phyloP scores from a whole-genome alignment of 2,113 vertebrate species.

The Microcebus murinus region DNA sequence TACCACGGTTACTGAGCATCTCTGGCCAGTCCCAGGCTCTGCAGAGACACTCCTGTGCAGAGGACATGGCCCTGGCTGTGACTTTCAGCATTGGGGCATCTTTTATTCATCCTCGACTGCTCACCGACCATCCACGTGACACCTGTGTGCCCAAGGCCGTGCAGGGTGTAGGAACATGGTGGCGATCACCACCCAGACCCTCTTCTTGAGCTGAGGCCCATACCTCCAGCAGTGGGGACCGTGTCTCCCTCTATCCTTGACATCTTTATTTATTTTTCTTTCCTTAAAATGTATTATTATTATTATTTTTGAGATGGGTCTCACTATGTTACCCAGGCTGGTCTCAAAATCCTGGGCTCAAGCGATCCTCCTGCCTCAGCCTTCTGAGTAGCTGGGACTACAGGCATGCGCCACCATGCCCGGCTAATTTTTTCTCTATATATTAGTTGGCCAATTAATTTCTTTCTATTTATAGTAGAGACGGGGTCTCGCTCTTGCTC shows the following conservation, averaged over 20 bases:
- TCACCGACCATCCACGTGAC: background rate
- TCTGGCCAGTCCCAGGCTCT: background rate
- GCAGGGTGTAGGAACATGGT: background rate
- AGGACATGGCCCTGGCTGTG: background rate
- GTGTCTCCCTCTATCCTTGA: background rate
- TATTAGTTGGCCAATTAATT: no score
- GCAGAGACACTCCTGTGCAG: background rate
- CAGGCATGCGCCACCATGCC: no score
- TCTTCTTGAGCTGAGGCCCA: background rate
- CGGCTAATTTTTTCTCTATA: no score
- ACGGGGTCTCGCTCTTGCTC: no score
- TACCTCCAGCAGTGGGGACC: background rate
- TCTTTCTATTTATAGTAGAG: no score
- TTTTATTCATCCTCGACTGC: background rate
- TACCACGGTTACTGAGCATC: fast-evolving
- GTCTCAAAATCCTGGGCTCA: no score
- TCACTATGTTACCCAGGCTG: no score
- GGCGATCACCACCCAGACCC: background rate
- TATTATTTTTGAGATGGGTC: no score
- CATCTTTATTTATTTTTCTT: no score
- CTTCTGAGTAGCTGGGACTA: no score
- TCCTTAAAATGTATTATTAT: no score
- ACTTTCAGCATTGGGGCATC: background rate
- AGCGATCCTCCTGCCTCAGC: no score
- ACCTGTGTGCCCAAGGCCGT: background rate